Evolutionary conservation across 2,888 invertebrate species (phyloP), one percentile per base, ranked within the genome.

Genomic region (Deroplatys truncata): DNA sequence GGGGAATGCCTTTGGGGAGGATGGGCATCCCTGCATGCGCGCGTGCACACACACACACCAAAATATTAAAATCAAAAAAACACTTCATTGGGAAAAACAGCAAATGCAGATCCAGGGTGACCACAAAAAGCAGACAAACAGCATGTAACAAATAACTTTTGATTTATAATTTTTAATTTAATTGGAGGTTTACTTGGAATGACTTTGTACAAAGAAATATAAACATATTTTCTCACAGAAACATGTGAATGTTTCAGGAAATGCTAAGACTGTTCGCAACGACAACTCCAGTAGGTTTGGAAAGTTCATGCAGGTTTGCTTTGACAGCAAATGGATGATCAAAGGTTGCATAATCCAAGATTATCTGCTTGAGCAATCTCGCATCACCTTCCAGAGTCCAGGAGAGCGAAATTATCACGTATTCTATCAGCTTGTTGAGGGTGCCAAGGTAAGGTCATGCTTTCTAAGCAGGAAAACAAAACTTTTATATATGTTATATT

Each of bases 221-320:
- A 35, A 35, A 35, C 7, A 35, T 35, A 1, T 43, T 10, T 43
- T 43, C 13, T 72, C 56, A 72, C 9, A 0, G 5, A 1, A 3
- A 72, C 20, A 20, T 72, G 56, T 72, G 16, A 88, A 16, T 89
- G 49, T 90, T 93, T 72, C 93, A 98, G 98, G 98, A 89, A 98
- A 98, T 94, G 98, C 98, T 1, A 98, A 98, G 94, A 98, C 98
- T 0, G 97, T 98, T 20, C 95, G 98, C 86, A 98, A 98, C 93
- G 98, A 98, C 94, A 98, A 98, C 93, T 98, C 98, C 25, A 98
- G 98, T 83, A 95, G 98, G 16, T 98, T 98, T 93, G 98, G 98
- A n/a, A 98, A 98, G 94, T 98, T 98, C 93, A 98, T 98, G 95
- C 98, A 98, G 94, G 98, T 98, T 13, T 97, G 98, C 92, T 96